Base-by-base conservation (phyloP, 1,140 invertebrate genomes). In the Akabosia matsudoensis region DNA sequence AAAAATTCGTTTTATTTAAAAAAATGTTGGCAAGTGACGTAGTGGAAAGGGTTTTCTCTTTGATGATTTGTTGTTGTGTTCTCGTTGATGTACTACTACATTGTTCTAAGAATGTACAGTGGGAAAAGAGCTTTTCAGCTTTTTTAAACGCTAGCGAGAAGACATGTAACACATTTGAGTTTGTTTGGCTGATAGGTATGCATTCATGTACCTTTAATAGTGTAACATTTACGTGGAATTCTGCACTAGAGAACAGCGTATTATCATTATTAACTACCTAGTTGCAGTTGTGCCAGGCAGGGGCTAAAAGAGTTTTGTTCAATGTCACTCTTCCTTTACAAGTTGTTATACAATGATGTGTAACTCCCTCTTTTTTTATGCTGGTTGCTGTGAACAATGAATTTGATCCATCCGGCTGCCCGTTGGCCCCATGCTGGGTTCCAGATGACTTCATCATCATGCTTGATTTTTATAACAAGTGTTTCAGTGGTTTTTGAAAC, bases 391-490 rank as follows among this genome's bases (percentile, higher is more conserved):
- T 45, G 37, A 45, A 45, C 37, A 45, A 45, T 45, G 22, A 14
- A 67, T 67, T 28, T n/a, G 26, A 67, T 67, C 61, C 61, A 67
- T 67, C 61, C 61, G 61, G 61, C 61, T 67, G 24, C 31, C 61
- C 61, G 61, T 67, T 67, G 13, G 61, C 28, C 61, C 61, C 61
- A 67, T 67, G 61, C 61, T 67, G 61, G 28, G 61, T 31, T 67
- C 61, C 61, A 67, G 61, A 67, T 67, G 61, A 67, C 61, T 67
- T 67, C 61, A 67, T 67, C 61, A 67, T 16, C 31, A 16, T 67
- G 7, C 26, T 30, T 67, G 30, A 4, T 67, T 3, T 56, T 3
- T 18, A 45, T 45, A 45, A 7, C 7, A 45, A 45, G 37, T 45
- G 18, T 61, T 61, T 61, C 54, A 22, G 54, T 61, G 54, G 7